Evolutionary conservation across 2,797 vertebrate genomes (phyloP).

Genomic region (Takifugu rubripes): DNA sequence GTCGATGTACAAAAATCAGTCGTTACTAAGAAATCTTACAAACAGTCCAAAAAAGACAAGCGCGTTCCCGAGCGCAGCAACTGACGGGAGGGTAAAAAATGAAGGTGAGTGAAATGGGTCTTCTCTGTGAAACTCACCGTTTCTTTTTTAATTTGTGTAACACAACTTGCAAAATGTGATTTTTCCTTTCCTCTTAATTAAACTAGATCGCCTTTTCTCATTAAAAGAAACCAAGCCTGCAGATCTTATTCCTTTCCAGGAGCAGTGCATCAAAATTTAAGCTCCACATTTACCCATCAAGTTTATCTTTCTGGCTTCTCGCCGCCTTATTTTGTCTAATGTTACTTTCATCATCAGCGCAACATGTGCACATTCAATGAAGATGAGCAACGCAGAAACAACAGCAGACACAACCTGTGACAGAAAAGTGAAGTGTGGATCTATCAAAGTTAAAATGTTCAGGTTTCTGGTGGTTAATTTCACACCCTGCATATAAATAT

Average conservation of each 20-base stretch:
- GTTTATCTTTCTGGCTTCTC: background rate
- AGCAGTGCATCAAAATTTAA: conserved; percentile 7
- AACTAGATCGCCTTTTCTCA: background rate
- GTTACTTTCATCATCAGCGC: background rate
- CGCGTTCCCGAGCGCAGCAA: conserved; percentile 9
- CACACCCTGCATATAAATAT: conserved; percentile 30
- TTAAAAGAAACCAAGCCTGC: background rate
- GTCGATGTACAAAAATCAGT: conserved; percentile 31
- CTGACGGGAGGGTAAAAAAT: conserved; percentile 22
- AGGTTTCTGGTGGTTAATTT: conserved; percentile 22
- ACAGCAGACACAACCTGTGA: background rate
- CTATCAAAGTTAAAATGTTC: conserved; percentile 6
- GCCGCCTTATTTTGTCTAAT: background rate
- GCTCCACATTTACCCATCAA: background rate
- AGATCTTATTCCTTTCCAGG: background rate
- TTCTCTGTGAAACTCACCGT: background rate
- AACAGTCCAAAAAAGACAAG: conserved; percentile 33
- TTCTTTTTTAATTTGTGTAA: background rate
- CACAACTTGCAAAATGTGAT: background rate
- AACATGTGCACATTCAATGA: background rate
- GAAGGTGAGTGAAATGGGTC: background rate
- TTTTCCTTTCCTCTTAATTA: background rate
- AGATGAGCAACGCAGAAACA: background rate
- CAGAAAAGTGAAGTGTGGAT: background rate
- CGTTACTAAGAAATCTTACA: conserved; percentile 30